Base-by-base conservation (phyloP, 2,888 invertebrate species). In the Apeira syringaria region DNA sequence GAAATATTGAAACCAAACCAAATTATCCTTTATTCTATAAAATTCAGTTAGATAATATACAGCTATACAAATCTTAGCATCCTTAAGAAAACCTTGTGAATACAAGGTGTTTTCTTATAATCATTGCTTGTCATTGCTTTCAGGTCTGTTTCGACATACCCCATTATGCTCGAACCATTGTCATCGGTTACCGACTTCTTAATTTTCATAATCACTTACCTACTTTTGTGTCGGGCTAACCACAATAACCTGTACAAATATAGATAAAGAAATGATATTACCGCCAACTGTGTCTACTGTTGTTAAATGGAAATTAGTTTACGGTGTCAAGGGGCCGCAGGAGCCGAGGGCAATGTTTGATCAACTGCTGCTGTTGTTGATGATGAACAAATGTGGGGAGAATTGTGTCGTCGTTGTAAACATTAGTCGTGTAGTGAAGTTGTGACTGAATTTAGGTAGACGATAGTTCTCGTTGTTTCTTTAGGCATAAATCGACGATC, bases 291-390 rank as follows among this genome's bases (percentile, higher is more conserved):
- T 36, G 3, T 28, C n/a, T 22, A 46, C 35, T 30, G 25, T 26
- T 30, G 6, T 39, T 29, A 12, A 35, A 46, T 40, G 32, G 31
- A 20, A 56, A 52, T 46, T 50, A 32, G 58, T 50, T 46, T 40
- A 58, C 47, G 29, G 11, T 53, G 58, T 54, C 58, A 58, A 58
- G 58, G 56, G 46, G 17, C 34, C 13, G n/a, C n/a, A n/a, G n/a
- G n/a, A 22, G 31, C 18, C 33, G 11, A 3, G 10, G 5, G 11
- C 1, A 33, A 40, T 28, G 17, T 35, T 31, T 25, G 31, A 17
- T 10, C 39, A 31, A 39, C 25, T 45, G 45, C n/a, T 35, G 10
- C 31, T 20, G 20, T 17, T 18, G 9, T 6, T 8, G 18, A 1
- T 33, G 39, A 39, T 45, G 38, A 45, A 45, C 29, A 45, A 44